Percentiles rank a stretch among this genome's conserved stretches.
These are phyloP conservation scores for Crossaster papposus DNA, from an alignment of 53 echinoderm and acorn worm genomes.

Conservation along the genomic window DNA sequence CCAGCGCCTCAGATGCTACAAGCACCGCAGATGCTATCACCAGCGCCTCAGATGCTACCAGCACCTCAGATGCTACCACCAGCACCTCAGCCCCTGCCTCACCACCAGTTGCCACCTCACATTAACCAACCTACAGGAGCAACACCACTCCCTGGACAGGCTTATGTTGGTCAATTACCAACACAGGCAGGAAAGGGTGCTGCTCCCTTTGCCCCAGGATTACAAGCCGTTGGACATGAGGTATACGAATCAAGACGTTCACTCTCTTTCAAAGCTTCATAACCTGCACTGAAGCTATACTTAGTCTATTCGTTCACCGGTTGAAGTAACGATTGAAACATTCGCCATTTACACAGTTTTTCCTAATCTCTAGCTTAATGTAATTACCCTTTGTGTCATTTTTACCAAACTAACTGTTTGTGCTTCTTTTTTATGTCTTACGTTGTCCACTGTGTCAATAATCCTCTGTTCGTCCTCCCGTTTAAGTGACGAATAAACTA, in stretches of 20 bases:
- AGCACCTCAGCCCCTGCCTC: not conserved
- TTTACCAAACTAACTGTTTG: too few relatives aligned
- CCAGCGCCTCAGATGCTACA: too few relatives aligned
- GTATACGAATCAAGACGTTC: not conserved
- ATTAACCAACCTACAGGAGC: not conserved
- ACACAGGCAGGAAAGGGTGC: not conserved
- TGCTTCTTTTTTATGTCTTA: too few relatives aligned
- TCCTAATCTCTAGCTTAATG: too few relatives aligned
- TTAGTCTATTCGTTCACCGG: too few relatives aligned
- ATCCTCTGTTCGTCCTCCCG: not conserved
- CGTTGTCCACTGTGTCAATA: too few relatives aligned
- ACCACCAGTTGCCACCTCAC: not conserved
- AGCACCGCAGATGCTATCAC: too few relatives aligned
- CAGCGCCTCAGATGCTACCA: too few relatives aligned
- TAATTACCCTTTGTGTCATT: too few relatives aligned
- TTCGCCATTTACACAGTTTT: too few relatives aligned
- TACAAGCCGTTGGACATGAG: not conserved
- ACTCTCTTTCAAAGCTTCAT: not conserved
- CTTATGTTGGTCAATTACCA: not conserved
- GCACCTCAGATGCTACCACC: too few relatives aligned
- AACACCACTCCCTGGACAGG: not conserved
- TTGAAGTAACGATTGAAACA: too few relatives aligned
- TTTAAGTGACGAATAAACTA: not conserved
- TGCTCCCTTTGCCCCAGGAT: not conserved
- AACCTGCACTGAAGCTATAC: not conserved